phyloP scores from a whole-genome alignment of 2,797 vertebrate genomes.

The Arrhamphus sclerolepis region DNA sequence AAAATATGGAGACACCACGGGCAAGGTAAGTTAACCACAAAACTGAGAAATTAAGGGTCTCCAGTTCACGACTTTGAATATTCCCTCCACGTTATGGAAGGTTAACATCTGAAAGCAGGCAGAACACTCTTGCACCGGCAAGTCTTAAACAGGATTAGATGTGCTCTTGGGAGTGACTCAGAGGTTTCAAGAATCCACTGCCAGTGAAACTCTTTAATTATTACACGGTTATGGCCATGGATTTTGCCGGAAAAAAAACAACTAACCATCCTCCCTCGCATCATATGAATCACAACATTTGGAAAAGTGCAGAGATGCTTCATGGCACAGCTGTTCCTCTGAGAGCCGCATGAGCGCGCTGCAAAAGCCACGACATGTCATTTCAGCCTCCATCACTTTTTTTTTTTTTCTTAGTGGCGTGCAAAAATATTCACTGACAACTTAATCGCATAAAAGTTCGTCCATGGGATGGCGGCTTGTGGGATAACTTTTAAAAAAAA shows the following conservation, averaged over 20 bases:
- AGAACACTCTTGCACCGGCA: constrained; percentile 52
- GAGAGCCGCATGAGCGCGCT: constrained; percentile 66
- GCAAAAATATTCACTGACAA: constrained; percentile 4
- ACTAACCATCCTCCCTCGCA: neutral
- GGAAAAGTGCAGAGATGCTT: constrained; percentile 17
- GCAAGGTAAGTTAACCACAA: constrained; percentile 36
- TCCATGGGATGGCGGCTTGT: neutral
- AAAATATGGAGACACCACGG: constrained; percentile 39
- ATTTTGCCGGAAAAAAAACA: constrained; percentile 11
- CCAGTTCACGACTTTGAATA: constrained; percentile 11
- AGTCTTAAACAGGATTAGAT: constrained; percentile 55
- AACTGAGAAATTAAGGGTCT: constrained; percentile 24
- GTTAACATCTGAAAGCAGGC: constrained; percentile 32
- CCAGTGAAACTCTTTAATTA: constrained; percentile 37
- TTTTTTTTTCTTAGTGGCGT: no score
- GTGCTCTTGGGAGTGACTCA: constrained; percentile 61
- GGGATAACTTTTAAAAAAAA: no score
- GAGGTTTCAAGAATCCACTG: constrained; percentile 52
- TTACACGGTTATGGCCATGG: constrained; percentile 15
- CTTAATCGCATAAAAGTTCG: neutral
- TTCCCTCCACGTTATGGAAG: constrained; percentile 20
- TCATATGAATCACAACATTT: constrained; percentile 32
- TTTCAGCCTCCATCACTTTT: constrained; percentile 44
- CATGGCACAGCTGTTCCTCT: constrained; percentile 36
- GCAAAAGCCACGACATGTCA: constrained; percentile 3